Evolutionary conservation across 1,140 invertebrate species (phyloP), one percentile per base, ranked within the genome.

Genomic region (Drosophila orosa): DNA sequence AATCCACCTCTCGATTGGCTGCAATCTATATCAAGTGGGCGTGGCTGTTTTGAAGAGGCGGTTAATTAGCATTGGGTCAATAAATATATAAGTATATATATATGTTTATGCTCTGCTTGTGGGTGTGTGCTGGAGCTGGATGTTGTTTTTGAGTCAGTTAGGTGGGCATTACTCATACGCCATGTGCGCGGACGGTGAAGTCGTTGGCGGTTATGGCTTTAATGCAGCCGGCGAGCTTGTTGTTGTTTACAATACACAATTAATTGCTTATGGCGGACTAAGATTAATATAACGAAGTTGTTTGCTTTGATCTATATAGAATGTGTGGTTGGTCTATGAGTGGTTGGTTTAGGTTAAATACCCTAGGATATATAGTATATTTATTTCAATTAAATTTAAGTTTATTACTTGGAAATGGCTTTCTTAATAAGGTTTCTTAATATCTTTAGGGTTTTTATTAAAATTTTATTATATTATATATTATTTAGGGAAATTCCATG

Each of bases 41-140:
- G 74, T 82, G 48, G 60, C 60, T 42, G 17, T 54, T 40, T 60
- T 47, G 61, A 79, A 68, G 54, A 40, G 74, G 78, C 78, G 66
- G 55, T 80, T 86, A 86, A 86, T 86, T 86, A 86, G 74, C 82
- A 47, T 33, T 58, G 52, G 47, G 54, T 74, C 22, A 48, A 37
- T 31, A 25, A 57, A 62, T 24, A 48, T 39, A 17, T 47, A 29
- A 22, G 39, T 35, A 25, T 24, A 24, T 25, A 1, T 19, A 7
- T 6, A 25, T 19, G 13, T 56, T 56, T 24, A 63, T 39, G n/a
- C 48, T 33, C 13, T 9, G 17, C 27, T 1, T 19, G 5, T 42
- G 5, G 12, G 37, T 19, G 24, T 19, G 17, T 60, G 29, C 17
- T n/a, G n/a, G n/a, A n/a, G 19, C 37, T 25, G 29, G 31, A 10